These are phyloP conservation scores for Sinotaia quadrata DNA, from an alignment of 2,888 invertebrate genomes.

Conservation along the genomic window DNA sequence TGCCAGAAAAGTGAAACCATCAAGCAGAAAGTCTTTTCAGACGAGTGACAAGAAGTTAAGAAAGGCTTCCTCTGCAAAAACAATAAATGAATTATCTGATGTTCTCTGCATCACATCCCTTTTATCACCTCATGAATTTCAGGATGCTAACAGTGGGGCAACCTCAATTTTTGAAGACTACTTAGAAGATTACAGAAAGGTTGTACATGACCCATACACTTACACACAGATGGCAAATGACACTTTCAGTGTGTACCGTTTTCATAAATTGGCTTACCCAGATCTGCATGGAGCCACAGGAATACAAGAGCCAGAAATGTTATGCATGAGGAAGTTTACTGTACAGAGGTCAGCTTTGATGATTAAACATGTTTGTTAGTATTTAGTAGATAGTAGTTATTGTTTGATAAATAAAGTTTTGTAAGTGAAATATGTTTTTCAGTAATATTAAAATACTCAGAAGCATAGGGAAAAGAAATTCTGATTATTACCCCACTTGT, in stretches of 20 bases:
- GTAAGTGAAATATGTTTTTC: too few species aligned
- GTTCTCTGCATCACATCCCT: constrained; percentile 53
- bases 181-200: constrained; percentile 39
- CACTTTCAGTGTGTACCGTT: constrained; percentile 78
- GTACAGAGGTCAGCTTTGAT: constrained; percentile 74
- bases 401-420: too few species aligned
- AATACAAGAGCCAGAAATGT: constrained; percentile 76
- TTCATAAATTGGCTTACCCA: constrained; percentile 84
- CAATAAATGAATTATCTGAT: constrained; percentile 41
- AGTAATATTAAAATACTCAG: too few species aligned
- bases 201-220: constrained; percentile 56
- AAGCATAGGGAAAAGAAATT: too few species aligned
- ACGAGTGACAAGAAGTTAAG: constrained; percentile 14
- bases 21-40: neutral
- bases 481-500: too few species aligned
- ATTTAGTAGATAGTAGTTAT: too few species aligned
- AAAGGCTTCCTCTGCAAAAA: constrained; percentile 17
- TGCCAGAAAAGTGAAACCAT: neutral
- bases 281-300: constrained; percentile 78
- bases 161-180: constrained; percentile 36
- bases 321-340: constrained; percentile 76
- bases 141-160: constrained; percentile 39
- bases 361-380: too few species aligned
- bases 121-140: constrained; percentile 38
- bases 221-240: constrained; percentile 63